Conservation (phyloP, 2,797 vertebrate genomes). For the Pseudomugil tenellus region DNA sequence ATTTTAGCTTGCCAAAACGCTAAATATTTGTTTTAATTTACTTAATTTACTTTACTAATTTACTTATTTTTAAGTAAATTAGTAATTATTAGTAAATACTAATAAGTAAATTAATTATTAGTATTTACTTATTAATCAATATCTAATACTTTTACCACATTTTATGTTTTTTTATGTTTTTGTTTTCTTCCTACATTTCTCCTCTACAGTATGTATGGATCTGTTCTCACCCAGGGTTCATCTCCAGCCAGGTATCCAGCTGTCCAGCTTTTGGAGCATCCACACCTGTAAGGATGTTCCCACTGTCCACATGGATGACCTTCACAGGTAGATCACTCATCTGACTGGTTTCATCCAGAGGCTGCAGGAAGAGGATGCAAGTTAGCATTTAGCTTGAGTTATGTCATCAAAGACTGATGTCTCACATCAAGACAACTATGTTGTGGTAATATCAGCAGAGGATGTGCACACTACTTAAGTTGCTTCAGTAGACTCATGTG, state of each 20-base stretch:
- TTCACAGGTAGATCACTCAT: conserved; percentile 98
- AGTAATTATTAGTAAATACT: no score
- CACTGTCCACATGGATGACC: conserved; percentile 94
- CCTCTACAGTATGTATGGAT: background rate
- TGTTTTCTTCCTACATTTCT: background rate
- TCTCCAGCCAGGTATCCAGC: conserved; percentile 95
- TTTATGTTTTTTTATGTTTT: no score
- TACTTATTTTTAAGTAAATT: no score
- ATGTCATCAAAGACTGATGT: background rate
- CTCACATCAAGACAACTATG: background rate
- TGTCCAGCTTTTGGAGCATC: conserved; percentile 93
- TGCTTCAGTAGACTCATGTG: background rate
- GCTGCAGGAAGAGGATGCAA: conserved; percentile 78
- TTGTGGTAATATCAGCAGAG: no score
- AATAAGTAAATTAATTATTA: no score
- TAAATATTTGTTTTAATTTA: no score
- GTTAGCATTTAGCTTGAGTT: background rate
- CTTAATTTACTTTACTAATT: no score
- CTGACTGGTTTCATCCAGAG: conserved; percentile 95
- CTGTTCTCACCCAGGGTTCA: conserved; percentile 91
- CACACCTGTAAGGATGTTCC: conserved; percentile 91
- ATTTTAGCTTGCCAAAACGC: no score
- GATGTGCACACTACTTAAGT: background rate
- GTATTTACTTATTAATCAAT: no score
- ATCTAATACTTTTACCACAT: background rate